phyloP scores from a whole-genome alignment of 2,113 vertebrate species.

The Lagenorhynchus albirostris region DNA sequence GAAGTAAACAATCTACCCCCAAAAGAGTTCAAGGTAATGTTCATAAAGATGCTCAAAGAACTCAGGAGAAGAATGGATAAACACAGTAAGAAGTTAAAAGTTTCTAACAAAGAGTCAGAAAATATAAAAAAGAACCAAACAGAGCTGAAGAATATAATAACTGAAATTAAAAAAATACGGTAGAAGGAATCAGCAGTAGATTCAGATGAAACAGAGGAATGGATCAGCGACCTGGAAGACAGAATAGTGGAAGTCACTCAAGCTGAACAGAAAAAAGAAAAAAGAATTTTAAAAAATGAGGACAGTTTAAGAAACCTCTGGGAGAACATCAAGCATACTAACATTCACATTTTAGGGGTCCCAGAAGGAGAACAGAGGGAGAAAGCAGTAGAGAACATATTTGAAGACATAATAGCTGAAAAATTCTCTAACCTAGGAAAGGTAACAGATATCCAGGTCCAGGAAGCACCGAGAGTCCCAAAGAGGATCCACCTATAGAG shows the following conservation, averaged over 20 bases:
- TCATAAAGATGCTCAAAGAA: not conserved
- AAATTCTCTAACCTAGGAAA: not conserved
- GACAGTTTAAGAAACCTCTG: not conserved
- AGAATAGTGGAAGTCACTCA: not conserved
- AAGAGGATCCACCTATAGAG: not conserved
- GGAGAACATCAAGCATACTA: not conserved
- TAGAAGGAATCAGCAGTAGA: not conserved
- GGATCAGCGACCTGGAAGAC: not conserved
- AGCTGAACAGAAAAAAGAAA: not conserved
- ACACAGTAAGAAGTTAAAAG: not conserved
- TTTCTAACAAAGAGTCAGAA: not conserved
- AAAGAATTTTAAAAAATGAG: not conserved
- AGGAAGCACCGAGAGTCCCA: not conserved
- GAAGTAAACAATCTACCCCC: not conserved
- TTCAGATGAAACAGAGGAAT: not conserved
- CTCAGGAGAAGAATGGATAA: not conserved
- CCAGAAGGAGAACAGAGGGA: not conserved
- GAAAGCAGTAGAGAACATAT: not conserved
- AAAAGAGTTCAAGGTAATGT: not conserved
- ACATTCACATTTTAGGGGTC: not conserved
- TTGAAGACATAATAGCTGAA: not conserved
- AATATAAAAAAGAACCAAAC: not conserved
- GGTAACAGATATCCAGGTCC: not conserved
- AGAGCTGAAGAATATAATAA: not conserved
- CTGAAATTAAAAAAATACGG: not conserved